Evolutionary conservation across 2,888 invertebrate genomes (phyloP), one percentile per base, ranked within the genome.

Genomic region (Tigriopus californicus): DNA sequence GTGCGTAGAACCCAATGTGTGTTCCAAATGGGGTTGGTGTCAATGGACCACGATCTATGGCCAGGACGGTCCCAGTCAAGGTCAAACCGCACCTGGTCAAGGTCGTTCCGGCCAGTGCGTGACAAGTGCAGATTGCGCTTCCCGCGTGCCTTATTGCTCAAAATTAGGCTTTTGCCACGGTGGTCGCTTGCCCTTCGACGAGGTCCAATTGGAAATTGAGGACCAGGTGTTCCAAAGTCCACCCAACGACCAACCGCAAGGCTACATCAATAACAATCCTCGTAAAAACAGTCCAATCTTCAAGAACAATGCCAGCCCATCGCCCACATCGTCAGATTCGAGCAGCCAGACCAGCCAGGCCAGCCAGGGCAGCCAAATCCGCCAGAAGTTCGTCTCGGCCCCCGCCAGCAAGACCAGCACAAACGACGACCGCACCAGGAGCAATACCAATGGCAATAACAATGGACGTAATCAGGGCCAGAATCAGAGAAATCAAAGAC

Each of bases 71-170:
- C 52, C 52, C 20, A 53, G 44, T 59, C 52, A 52, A 15, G 51
- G 59, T 1, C 13, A 47, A 46, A 15, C n/a, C 22, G 58, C 58
- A 18, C 20, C 40, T 20, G 51, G 49, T 10, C 41, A 25, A 41
- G 59, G 59, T 6, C 33, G 40, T 41, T 33, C 48, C 10, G 59
- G 59, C 2, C 59, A 59, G 42, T 59, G 59, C 40, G 20, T 20
- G 15, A 52, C 59, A 18, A 59, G 59, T 52, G 59, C 51, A 13
- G 59, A 59, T 41, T 59, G 59, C 25, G 59, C 59, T n/a, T 49
- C 59, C 8, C 33, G 59, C 12, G 49, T 49, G 13, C 59, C 59
- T 13, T 59, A 52, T 25, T 59, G 59, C 52, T 49, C 49, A 33
- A 59, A 59, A 24, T 49, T 52, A 8, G 59, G 59, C 15, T 59